phyloP scores from a whole-genome alignment of 1,140 invertebrate species.

The Trialeurodes vaporariorum region DNA sequence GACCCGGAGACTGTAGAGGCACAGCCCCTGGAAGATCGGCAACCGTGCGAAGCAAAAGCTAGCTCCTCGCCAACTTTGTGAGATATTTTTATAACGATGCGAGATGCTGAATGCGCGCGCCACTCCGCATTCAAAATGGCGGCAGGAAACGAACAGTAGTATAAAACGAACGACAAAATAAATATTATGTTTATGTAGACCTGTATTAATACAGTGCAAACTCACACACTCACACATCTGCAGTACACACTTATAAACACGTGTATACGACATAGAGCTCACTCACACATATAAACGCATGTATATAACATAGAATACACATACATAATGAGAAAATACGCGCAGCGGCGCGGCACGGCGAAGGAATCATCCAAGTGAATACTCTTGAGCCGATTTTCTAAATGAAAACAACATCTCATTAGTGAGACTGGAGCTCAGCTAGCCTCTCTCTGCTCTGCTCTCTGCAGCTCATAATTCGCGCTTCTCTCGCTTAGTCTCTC shows the following conservation, averaged over 20 bases:
- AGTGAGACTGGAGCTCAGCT: background rate
- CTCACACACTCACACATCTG: no score
- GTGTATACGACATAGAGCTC: background rate
- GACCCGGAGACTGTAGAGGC: background rate
- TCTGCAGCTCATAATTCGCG: background rate
- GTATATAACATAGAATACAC: no score
- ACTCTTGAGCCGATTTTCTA: background rate
- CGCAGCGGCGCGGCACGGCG: no score
- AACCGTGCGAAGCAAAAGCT: background rate
- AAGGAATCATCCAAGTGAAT: background rate
- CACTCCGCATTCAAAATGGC: background rate
- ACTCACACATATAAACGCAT: no score
- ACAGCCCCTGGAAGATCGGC: background rate
- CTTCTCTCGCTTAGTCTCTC: background rate
- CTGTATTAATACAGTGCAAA: no score
- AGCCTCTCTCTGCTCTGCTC: no score
- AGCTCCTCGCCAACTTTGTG: background rate
- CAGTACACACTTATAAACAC: no score
- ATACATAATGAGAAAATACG: no score
- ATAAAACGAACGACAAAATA: background rate
- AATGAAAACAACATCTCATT: conserved; percentile 1
- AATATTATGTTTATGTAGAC: background rate
- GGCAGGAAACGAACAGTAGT: background rate
- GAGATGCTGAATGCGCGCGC: background rate
- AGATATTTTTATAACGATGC: background rate